phyloP scores from a whole-genome alignment of 2,888 invertebrate genomes.

The Phymatocera aterrima region DNA sequence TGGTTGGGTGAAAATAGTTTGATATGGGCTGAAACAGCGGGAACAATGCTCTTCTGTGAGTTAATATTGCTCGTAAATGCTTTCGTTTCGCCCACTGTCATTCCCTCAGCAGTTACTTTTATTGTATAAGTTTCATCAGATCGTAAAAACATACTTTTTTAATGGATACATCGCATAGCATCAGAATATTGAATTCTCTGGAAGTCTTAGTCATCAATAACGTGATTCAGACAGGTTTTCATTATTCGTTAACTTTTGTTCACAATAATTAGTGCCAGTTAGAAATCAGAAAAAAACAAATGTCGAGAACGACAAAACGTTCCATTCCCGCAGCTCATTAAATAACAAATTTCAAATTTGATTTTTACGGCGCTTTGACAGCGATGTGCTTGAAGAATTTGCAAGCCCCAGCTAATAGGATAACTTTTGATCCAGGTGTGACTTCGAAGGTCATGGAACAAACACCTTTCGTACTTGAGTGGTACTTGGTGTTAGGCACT shows the following conservation, averaged over 20 bases:
- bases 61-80: background rate
- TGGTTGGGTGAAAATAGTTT: background rate
- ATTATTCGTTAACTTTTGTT: background rate
- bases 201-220: background rate
- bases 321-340: too few relatives aligned
- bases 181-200: too few relatives aligned
- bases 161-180: background rate
- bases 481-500: too few relatives aligned
- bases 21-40: background rate
- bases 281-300: too few relatives aligned
- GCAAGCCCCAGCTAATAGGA: too few relatives aligned
- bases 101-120: background rate
- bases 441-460: too few relatives aligned
- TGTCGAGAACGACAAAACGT: too few relatives aligned
- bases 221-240: background rate
- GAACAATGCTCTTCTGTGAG: background rate
- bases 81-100: background rate
- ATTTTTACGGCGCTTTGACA: too few relatives aligned
- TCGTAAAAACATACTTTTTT: background rate
- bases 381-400: too few relatives aligned
- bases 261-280: background rate
- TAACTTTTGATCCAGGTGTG: too few relatives aligned
- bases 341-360: too few relatives aligned
- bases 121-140: background rate
- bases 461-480: too few relatives aligned